Percentiles rank a stretch among this genome's conserved stretches.
Evolutionary conservation across 2,113 vertebrate species (phyloP).

Genomic region (Equus quagga): DNA sequence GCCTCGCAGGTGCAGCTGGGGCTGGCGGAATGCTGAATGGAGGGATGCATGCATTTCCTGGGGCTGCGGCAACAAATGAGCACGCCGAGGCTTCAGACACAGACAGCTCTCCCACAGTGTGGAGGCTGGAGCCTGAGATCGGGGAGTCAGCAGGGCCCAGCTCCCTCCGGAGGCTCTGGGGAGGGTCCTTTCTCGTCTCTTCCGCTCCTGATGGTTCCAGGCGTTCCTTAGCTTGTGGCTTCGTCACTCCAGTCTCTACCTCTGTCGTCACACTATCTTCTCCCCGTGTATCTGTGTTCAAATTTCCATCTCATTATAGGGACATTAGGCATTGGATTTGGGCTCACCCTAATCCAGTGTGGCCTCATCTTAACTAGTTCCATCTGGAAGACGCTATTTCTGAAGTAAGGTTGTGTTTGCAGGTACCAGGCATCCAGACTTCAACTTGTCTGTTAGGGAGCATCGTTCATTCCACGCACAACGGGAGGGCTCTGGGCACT

Average conservation of each 20-base stretch:
- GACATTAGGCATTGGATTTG: fast-evolving
- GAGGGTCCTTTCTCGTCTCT: neutral
- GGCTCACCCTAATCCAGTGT: neutral
- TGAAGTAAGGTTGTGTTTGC: neutral
- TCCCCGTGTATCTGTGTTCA: neutral
- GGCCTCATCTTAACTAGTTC: neutral
- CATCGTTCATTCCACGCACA: neutral
- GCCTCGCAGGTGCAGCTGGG: neutral
- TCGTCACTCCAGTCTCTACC: fast-evolving
- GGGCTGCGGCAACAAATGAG: fast-evolving
- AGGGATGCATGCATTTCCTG: no score
- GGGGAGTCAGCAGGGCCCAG: fast-evolving
- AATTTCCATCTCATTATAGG: neutral
- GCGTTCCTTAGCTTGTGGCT: neutral
- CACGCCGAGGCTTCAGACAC: neutral
- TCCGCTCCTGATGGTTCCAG: fast-evolving
- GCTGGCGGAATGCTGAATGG: neutral
- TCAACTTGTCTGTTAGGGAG: fast-evolving
- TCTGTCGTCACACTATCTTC: fast-evolving
- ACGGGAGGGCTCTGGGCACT: neutral
- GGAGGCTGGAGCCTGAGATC: neutral
- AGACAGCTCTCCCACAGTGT: neutral
- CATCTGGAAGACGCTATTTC: neutral
- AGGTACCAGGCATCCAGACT: neutral
- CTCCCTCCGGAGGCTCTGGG: fast-evolving